Evolutionary conservation across 2,888 invertebrate species (phyloP), one percentile per base, ranked within the genome.

Genomic region (Acheta domesticus): DNA sequence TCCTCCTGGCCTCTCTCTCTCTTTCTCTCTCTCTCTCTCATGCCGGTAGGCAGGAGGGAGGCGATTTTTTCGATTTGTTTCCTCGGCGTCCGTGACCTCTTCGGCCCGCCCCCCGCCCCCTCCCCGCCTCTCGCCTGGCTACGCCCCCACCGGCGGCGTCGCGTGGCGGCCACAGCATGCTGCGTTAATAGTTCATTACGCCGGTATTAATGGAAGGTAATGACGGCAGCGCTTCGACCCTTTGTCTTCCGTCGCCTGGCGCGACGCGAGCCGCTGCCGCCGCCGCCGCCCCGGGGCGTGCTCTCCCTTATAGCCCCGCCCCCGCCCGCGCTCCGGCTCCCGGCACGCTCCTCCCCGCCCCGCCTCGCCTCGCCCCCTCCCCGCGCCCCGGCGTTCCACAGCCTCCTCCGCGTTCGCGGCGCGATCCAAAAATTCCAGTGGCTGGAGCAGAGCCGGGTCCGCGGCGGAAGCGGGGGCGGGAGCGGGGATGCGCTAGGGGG

Each of bases 131-230:
- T n/a, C 5, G 16, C 62, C 12, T 14, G 14, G 16, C 62, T 8
- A 19, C 62, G 16, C 62, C 16, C n/a, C n/a, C 62, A 8, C 8
- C 14, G 4, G 62, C 62, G 62, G 62, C 16, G 14, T 62, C 62
- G 62, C 62, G 62, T 62, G 62, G n/a, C 62, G n/a, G n/a, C 62
- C 62, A n/a, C 62, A 19, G 14, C 62, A n/a, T n/a, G 62, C 62
- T 62, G 62, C 62, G 62, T 62, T 62, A 62, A 62, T 62, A 62
- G 62, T 62, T 62, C 62, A 62, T 62, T 62, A 62, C n/a, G 62
- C 62, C 62, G 16, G 16, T 62, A 62, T 62, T 62, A 62, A 62
- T 62, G 62, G 62, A n/a, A 62, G 16, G 62, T 62, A 62, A 62
- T 62, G 62, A 62, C n/a, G 62, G 62, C n/a, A n/a, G 62, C 62